phyloP scores from a whole-genome alignment of 2,113 vertebrate genomes.

The Polypterus bichir region DNA sequence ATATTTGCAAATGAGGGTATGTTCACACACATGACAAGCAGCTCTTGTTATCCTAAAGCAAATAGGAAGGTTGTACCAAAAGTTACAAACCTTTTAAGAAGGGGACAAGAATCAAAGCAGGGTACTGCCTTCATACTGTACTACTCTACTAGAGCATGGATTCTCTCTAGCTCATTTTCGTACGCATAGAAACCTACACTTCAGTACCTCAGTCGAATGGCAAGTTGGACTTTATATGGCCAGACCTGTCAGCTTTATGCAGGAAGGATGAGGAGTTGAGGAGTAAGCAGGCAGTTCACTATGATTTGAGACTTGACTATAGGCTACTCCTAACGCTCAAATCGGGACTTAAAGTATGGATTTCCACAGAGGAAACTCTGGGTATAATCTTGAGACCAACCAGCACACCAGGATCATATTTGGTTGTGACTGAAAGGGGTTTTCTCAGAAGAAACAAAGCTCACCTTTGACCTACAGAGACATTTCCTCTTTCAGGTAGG shows the following conservation, averaged over 20 bases:
- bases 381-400: slow-evolving; percentile 1
- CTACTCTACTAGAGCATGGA: slow-evolving; percentile 6
- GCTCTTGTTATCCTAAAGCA: slow-evolving; percentile 6
- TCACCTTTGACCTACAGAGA: not conserved
- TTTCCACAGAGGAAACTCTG: not conserved
- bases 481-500: no score
- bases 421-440: slow-evolving; percentile 1
- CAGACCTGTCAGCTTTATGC: not conserved
- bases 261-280: not conserved
- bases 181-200: not conserved
- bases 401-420: not conserved
- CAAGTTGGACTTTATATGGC: not conserved
- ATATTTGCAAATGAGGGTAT: slow-evolving; percentile 8
- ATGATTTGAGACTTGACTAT: not conserved
- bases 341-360: slow-evolving; percentile 4
- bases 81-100: not conserved
- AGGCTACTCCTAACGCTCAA: not conserved
- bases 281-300: not conserved
- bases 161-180: slow-evolving; percentile 3
- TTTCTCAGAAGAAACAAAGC: slow-evolving; percentile 1
- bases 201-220: not conserved
- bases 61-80: slow-evolving; percentile 6
- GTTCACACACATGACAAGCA: slow-evolving; percentile 7
- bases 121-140: not conserved
- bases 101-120: not conserved